Percentiles rank a stretch among this genome's conserved stretches.
These are phyloP conservation scores for Brachylomia viminalis DNA, from an alignment of 2,888 invertebrate genomes.

Conservation along the genomic window DNA sequence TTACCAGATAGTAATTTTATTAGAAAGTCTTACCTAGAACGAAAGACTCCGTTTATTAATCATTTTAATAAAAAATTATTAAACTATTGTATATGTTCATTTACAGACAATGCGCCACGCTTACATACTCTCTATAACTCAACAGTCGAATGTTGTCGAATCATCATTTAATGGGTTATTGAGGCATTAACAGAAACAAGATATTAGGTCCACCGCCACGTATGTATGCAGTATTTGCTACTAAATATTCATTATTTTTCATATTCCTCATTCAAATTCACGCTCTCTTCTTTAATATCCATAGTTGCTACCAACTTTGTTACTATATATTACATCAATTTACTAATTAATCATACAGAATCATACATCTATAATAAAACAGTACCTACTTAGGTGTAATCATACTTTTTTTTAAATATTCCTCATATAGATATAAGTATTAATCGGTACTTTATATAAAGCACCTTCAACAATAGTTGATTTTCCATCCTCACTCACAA, in stretches of 20 bases:
- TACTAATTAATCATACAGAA: neutral
- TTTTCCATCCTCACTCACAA: constrained; percentile 49
- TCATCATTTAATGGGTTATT: neutral
- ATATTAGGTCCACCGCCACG: neutral
- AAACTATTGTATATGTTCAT: too few species aligned
- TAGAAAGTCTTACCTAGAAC: neutral
- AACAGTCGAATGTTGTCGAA: neutral
- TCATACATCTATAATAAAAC: neutral
- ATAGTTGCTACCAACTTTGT: neutral
- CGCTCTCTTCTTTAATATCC: neutral
- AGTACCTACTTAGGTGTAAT: neutral
- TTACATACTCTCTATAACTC: neutral
- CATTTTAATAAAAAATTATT: too few species aligned
- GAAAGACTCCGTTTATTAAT: too few species aligned
- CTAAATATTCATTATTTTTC: neutral
- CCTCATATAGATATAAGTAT: neutral
- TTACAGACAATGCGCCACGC: too few species aligned
- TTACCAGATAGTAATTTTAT: neutral
- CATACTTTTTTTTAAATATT: constrained; percentile 5
- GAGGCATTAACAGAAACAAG: neutral
- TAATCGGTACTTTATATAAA: constrained; percentile 21
- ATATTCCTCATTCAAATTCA: neutral
- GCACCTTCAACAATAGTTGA: constrained; percentile 38
- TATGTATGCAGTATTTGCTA: neutral
- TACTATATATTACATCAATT: neutral